Base-by-base conservation (phyloP, 2,797 vertebrate species). In the Columba guinea region DNA sequence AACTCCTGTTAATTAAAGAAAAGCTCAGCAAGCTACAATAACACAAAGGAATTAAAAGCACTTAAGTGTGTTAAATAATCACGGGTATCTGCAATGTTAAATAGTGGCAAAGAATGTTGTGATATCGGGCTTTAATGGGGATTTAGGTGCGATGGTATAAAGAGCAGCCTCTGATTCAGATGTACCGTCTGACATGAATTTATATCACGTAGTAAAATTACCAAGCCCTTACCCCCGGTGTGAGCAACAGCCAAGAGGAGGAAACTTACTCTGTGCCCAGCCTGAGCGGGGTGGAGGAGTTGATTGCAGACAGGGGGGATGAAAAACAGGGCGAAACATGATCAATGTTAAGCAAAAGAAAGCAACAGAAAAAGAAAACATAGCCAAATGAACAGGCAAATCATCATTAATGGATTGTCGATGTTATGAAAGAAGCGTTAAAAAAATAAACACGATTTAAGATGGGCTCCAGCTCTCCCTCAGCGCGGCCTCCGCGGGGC, bases 191-290 rank as follows among this genome's bases (percentile, higher is more conserved):
- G 80, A 20, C 51, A 35, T 23, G 18, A 46, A 20, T 20, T 16
- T 2, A 0, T 1, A 89, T 5, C 15, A 13, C 6, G 19, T 10
- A 41, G 63, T 1, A 41, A 67, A 59, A 39, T 46, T 27, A 37
- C 26, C 60, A 22, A 98, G 97, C 94, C 97, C 97, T 96, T 95
- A 85, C 89, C 96, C 94, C 97, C 96, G 91, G 49, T 63, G 97
- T 96, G 96, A 98, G 96, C 97, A 97, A 97, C 94, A 97, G 97
- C 97, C 97, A 89, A 98, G 97, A 94, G 95, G 97, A 98, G 90
- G 90, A 96, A 97, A 99, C 99, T 99, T 99, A 99, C 99, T 99
- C 99, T 99, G 99, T 99, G 99, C 99, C 99, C 99, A 98, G 99
- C 98, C 99, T 99, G 98, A 98, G 95, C 93, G 98, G 97, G 97